Conservation (phyloP, 2,888 invertebrate genomes). For the Orgyia antiqua region DNA sequence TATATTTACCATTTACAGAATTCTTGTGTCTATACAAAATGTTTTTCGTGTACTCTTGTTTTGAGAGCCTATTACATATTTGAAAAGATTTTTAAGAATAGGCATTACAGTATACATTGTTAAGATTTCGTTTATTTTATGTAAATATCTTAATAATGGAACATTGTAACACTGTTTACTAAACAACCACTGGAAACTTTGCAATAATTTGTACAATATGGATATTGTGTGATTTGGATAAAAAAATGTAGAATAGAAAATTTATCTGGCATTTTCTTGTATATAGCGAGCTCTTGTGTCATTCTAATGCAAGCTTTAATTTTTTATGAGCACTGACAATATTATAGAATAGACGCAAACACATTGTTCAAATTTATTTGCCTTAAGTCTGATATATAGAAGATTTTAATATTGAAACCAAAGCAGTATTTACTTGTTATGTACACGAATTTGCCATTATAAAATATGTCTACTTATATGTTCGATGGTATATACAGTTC, state of each 20-base stretch:
- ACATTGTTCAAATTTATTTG: constrained; percentile 11
- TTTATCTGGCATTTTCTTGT: constrained; percentile 66
- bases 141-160: constrained; percentile 31
- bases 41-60: constrained; percentile 79
- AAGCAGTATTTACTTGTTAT: constrained; percentile 28
- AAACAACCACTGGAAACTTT: constrained; percentile 47
- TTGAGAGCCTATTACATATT: constrained; percentile 77
- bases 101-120: constrained; percentile 46
- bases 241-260: constrained; percentile 31
- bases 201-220: constrained; percentile 61
- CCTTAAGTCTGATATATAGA: constrained; percentile 8
- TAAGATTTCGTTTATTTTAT: constrained; percentile 40
- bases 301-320: constrained; percentile 20
- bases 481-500: constrained; percentile 63
- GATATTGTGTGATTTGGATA: constrained; percentile 39
- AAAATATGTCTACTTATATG: constrained; percentile 53
- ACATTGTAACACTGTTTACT: constrained; percentile 47
- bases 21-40: constrained; percentile 79
- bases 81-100: constrained; percentile 57
- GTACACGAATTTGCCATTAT: constrained; percentile 54
- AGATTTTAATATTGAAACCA: constrained; percentile 11
- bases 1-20: constrained; percentile 80
- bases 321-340: constrained; percentile 14
- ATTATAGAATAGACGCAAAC: constrained; percentile 1
- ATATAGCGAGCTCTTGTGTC: constrained; percentile 36